A percentile compares a stretch with the other conserved stretches of the same genome.
Conservation (phyloP, 1,140 invertebrate genomes). For the Drosophila kanapiae region DNA sequence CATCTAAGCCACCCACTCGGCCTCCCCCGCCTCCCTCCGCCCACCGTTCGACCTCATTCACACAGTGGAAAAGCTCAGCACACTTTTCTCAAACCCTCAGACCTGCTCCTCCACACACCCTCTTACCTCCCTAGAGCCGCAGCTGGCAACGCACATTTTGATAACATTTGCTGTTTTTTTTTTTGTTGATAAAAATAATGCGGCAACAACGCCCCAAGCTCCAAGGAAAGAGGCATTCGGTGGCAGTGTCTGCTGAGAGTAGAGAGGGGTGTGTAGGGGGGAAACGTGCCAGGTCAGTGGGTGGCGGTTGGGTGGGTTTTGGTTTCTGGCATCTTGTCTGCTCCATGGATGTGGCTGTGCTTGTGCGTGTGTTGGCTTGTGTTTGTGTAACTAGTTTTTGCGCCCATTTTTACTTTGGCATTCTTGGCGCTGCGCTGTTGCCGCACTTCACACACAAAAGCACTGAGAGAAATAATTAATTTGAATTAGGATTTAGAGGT, state of each 20-base stretch:
- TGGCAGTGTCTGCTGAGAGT: constrained; percentile 13
- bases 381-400: constrained; percentile 78
- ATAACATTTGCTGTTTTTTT: constrained; percentile 57
- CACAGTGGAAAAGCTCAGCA: constrained; percentile 40
- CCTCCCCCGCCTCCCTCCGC: constrained; percentile 5
- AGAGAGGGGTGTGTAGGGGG: neutral
- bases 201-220: constrained; percentile 72
- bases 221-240: constrained; percentile 7
- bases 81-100: constrained; percentile 20
- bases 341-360: constrained; percentile 39
- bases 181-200: constrained; percentile 74
- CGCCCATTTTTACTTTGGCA: constrained; percentile 76
- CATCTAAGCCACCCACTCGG: constrained; percentile 32
- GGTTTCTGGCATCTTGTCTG: constrained; percentile 56
- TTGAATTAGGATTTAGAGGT: neutral
- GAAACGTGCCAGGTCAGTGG: constrained; percentile 79
- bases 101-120: neutral
- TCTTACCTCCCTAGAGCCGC: constrained; percentile 18
- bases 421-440: constrained; percentile 66
- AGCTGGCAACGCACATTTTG: constrained; percentile 82
- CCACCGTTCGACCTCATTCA: constrained; percentile 68
- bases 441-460: constrained; percentile 55
- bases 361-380: constrained; percentile 38
- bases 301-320: constrained; percentile 59
- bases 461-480: constrained; percentile 15